Evolutionary conservation across 2,113 vertebrate genomes (phyloP).

Genomic region (Phaetusa simplex): DNA sequence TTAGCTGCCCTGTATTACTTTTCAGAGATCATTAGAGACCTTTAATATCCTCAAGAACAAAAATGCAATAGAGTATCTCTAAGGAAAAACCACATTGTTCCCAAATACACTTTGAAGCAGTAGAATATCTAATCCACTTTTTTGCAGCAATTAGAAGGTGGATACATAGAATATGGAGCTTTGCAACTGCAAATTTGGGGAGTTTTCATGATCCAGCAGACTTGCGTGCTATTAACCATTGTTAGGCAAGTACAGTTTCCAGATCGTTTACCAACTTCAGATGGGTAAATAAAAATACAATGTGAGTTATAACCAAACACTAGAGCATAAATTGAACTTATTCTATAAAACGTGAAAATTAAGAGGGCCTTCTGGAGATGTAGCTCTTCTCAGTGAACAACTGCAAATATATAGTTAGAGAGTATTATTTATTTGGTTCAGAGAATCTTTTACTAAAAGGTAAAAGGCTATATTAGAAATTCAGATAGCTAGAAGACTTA

Average conservation of each 20-base stretch:
- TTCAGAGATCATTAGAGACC: slow-evolving; percentile 31
- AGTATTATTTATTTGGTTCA: neutral
- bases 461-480: neutral
- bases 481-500: neutral
- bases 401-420: neutral
- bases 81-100: slow-evolving; percentile 1
- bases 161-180: neutral
- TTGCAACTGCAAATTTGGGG: neutral
- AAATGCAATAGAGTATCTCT: neutral
- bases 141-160: neutral
- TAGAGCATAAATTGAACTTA: neutral
- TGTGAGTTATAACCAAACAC: neutral
- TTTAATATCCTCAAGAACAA: slow-evolving; percentile 25
- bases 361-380: neutral
- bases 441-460: neutral
- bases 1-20: slow-evolving; percentile 41
- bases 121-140: neutral
- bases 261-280: neutral
- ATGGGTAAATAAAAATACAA: neutral
- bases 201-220: neutral
- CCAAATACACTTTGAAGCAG: neutral
- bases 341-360: neutral
- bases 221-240: neutral
- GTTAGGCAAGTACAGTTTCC: neutral
- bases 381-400: neutral